Conservation (phyloP, 2,797 vertebrate species). For the Sebastes matsubarae region DNA sequence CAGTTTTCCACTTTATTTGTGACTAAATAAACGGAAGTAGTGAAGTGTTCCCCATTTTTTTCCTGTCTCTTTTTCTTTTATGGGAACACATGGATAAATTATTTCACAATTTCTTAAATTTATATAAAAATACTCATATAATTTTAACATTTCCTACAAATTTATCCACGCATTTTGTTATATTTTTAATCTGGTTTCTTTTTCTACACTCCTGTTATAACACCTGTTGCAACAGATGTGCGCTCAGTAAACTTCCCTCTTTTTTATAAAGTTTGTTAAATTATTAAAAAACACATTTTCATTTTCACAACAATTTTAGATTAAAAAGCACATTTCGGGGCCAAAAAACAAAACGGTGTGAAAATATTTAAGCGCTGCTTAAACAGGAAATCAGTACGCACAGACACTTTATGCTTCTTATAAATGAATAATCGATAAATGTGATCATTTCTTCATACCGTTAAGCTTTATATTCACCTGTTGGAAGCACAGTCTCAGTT, state of each 20-base stretch:
- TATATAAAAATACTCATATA: not conserved
- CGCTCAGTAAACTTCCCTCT: constrained; percentile 10
- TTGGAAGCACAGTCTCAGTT: constrained; percentile 25
- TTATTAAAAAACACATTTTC: not conserved
- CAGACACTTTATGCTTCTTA: not conserved
- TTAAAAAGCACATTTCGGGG: not conserved
- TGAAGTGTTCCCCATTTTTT: constrained; percentile 58
- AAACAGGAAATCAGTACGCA: constrained; percentile 56
- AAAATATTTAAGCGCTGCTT: not conserved
- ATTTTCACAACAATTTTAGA: not conserved
- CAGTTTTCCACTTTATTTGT: not conserved
- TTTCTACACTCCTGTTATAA: constrained; percentile 10
- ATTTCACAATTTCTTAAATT: not conserved
- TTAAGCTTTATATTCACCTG: constrained; percentile 28
- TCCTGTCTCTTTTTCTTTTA: constrained; percentile 42
- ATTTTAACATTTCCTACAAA: not conserved
- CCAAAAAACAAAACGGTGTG: not conserved
- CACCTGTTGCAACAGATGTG: constrained; percentile 77
- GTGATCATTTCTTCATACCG: not conserved
- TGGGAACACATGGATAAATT: constrained; percentile 42
- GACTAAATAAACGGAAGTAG: constrained; percentile 22
- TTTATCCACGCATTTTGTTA: not conserved
- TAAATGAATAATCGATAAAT: constrained; percentile 23
- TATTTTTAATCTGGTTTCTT: constrained; percentile 37
- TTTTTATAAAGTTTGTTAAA: not conserved